Evolutionary conservation across 2,888 invertebrate genomes (phyloP).

Genomic region (Didymodactylos carnosus): DNA sequence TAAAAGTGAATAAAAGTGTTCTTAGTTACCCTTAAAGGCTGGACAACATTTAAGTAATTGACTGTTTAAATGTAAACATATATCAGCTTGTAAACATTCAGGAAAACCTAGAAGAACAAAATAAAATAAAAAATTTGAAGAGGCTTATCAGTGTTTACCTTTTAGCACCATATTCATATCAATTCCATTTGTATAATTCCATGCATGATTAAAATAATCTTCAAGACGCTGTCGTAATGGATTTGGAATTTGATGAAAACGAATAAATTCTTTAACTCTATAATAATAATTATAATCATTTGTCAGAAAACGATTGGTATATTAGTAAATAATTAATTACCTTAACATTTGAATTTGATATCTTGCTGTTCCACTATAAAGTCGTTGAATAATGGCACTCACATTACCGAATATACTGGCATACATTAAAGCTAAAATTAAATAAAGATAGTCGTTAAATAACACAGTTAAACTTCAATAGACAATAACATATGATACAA

Average conservation of each 20-base stretch:
- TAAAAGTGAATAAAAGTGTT: too few species aligned
- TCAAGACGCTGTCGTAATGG: slow-evolving; percentile 81
- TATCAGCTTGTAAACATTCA: slow-evolving; percentile 92
- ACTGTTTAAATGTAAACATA: slow-evolving; percentile 85
- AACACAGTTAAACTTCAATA: too few species aligned
- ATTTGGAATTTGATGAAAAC: slow-evolving; percentile 95
- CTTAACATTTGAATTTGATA: slow-evolving; percentile 87
- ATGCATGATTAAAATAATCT: slow-evolving; percentile 96
- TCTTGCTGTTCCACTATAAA: slow-evolving; percentile 88
- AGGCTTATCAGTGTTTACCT: too few species aligned
- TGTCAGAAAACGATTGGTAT: background rate
- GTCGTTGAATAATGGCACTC: slow-evolving; percentile 87
- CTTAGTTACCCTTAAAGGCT: slow-evolving; percentile 79
- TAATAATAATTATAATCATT: slow-evolving; percentile 15
- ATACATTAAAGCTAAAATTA: slow-evolving; percentile 76
- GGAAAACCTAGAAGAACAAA: slow-evolving; percentile 51
- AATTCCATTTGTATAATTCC: slow-evolving; percentile 97
- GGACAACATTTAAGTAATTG: slow-evolving; percentile 78
- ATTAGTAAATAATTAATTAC: background rate
- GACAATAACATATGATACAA: too few species aligned
- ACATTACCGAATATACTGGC: slow-evolving; percentile 99
- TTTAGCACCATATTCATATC: slow-evolving; percentile 68
- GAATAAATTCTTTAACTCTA: slow-evolving; percentile 82
- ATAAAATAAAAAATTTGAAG: too few species aligned
- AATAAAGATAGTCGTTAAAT: slow-evolving; percentile 14